Evolutionary conservation across 1,140 invertebrate species (phyloP).

Genomic region (Zophobas atratus): DNA sequence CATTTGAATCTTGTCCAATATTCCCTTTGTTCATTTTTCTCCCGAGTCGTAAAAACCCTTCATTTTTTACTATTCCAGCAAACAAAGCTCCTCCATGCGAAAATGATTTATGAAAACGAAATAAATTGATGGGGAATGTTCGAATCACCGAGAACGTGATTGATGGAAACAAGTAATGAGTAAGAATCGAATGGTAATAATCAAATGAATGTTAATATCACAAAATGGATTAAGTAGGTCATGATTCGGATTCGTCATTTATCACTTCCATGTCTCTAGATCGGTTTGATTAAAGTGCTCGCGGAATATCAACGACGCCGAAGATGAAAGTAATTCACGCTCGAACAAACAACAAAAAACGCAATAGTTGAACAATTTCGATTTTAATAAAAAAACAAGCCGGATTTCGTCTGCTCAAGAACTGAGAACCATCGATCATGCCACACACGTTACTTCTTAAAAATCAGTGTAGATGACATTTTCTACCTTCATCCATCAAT

Average conservation of each 20-base stretch:
- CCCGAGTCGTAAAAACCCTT: background rate
- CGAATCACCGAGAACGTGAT: conserved; percentile 13
- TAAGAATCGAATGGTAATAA: conserved; percentile 4
- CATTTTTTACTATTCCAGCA: background rate
- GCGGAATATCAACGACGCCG: background rate
- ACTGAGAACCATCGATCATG: background rate
- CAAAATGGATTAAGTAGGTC: conserved; percentile 5
- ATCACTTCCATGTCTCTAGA: background rate
- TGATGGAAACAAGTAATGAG: conserved; percentile 31
- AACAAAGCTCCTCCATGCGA: conserved; percentile 4
- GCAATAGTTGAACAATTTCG: background rate
- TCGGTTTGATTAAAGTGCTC: background rate
- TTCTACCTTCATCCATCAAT: conserved; percentile 12
- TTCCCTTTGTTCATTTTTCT: too few relatives aligned
- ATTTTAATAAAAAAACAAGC: background rate
- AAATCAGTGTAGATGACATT: conserved; percentile 30
- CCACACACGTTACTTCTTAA: background rate
- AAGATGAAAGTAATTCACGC: background rate
- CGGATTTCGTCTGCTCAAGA: background rate
- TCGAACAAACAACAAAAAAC: background rate
- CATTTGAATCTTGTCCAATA: too few relatives aligned
- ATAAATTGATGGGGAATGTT: conserved; percentile 7
- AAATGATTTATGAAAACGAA: conserved; percentile 33
- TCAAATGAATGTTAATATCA: conserved; percentile 22
- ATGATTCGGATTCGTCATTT: background rate